Base-by-base conservation (phyloP, 2,113 vertebrate species). In the Ciconia maguari region DNA sequence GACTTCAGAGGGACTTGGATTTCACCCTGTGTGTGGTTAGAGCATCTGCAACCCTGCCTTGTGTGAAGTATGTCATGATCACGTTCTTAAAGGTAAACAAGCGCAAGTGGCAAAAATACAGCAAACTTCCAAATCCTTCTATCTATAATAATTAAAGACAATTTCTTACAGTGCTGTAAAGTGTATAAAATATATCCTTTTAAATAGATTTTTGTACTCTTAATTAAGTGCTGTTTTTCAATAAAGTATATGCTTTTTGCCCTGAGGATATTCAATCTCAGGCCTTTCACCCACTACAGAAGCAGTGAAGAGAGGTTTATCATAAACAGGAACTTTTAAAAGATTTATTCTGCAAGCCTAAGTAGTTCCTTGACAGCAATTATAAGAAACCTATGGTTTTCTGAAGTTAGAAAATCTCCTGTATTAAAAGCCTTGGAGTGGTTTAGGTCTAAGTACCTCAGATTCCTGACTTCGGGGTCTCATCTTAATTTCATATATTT, bases 1-100 rank as follows among this genome's bases (percentile, higher is more conserved):
- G 85, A 86, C 79, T 96, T 91, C 76, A 92, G 90, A 89, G 51
- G n/a, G 38, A 57, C 57, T 95, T 94, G 92, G 52, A 52, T 90
- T 95, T 89, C 90, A 66, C 83, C 83, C 78, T 68, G 27, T 32
- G 38, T 83, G 77, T 91, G 91, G 86, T 42, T 96, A 95, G 46
- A 92, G 89, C 54, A 75, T 82, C 91, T 93, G 60, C 0, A 18
- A 68, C 93, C 75, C 38, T 91, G 83, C 46, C 82, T 93, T 83
- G 75, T 90, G 60, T 76, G 83, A 83, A 91, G n/a, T 42, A 71
- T 41, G 79, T 87, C 51, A 84, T 17, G 55, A 68, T 41, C 65
- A 69, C 76, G 24, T 22, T 87, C 83, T 60, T 86, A 87, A 89
- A 94, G 55, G 46, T 82, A 92, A 97, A 93, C n/a, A 87, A 86